Percentiles rank a stretch among this genome's conserved stretches.
Evolutionary conservation across 2,888 invertebrate species (phyloP).

Genomic region (Trissolcus brochymenae): DNA sequence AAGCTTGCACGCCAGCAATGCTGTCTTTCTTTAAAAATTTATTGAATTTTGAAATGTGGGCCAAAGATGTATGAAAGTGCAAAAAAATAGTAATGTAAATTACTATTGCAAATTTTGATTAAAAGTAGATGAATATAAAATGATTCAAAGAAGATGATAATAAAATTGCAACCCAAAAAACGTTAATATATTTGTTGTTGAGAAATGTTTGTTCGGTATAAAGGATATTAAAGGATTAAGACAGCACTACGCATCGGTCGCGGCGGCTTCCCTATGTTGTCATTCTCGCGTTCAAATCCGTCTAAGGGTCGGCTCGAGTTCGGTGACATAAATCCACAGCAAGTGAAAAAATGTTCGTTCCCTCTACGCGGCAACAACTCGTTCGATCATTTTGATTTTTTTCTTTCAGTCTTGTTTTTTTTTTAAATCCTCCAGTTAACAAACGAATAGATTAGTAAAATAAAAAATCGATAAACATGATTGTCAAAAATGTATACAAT

Average conservation of each 20-base stretch:
- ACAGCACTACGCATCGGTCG: conserved; percentile 11
- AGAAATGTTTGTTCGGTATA: background rate
- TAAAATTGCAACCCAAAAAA: background rate
- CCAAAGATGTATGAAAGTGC: background rate
- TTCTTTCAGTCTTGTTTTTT: conserved; percentile 54
- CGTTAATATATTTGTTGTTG: too few species aligned
- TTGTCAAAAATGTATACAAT: conserved; percentile 54
- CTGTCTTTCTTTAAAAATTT: background rate
- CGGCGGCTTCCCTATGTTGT: conserved; percentile 68
- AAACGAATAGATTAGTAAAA: conserved; percentile 23
- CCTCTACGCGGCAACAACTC: conserved; percentile 45
- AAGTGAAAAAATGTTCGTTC: conserved; percentile 29
- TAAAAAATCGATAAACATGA: conserved; percentile 51
- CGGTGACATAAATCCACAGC: conserved; percentile 36
- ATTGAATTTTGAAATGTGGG: background rate
- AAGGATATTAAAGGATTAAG: conserved; percentile 10
- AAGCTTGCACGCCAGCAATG: background rate
- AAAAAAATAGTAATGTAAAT: background rate
- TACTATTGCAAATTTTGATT: background rate
- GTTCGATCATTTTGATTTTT: conserved; percentile 48
- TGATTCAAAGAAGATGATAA: background rate
- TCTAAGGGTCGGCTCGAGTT: conserved; percentile 56
- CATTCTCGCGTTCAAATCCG: conserved; percentile 72
- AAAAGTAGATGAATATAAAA: background rate
- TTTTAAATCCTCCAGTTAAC: conserved; percentile 5